A percentile compares a stretch with the other conserved stretches of the same genome.
Evolutionary conservation across 2,797 vertebrate species (phyloP).

Genomic region (Lemur catta): DNA sequence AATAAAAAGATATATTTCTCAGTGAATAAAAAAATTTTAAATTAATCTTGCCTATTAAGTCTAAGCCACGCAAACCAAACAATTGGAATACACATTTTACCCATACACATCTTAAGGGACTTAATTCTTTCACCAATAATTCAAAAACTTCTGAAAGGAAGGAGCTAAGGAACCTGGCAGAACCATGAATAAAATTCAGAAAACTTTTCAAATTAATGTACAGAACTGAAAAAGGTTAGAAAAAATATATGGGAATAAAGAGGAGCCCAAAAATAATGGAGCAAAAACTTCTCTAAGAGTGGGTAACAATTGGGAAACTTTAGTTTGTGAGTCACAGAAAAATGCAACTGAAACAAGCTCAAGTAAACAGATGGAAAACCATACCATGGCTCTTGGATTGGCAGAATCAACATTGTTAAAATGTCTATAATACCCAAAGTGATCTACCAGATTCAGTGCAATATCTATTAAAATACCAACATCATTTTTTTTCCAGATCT

Average conservation of each 20-base stretch:
- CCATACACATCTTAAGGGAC: not conserved
- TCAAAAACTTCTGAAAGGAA: not conserved
- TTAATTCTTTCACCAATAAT: not conserved
- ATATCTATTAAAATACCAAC: too few species aligned
- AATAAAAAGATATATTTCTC: not conserved
- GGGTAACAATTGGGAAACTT: not conserved
- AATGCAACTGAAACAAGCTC: not conserved
- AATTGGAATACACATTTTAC: not conserved
- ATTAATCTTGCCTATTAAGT: not conserved
- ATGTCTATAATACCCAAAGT: too few species aligned
- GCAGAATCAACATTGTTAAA: too few species aligned
- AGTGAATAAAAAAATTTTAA: slow-evolving; percentile 16
- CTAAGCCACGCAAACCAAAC: not conserved
- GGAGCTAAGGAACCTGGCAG: not conserved
- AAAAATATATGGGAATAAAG: not conserved
- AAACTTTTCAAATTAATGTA: not conserved
- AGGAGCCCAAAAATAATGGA: not conserved
- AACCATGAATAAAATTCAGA: not conserved
- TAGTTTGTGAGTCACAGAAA: not conserved
- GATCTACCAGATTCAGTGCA: too few species aligned
- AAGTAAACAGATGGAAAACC: not conserved
- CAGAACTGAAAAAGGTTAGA: not conserved
- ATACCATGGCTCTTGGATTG: too few species aligned
- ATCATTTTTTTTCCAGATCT: too few species aligned
- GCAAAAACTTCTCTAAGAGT: not conserved